A percentile compares a stretch with the other conserved stretches of the same genome.
These are phyloP conservation scores for Sinotaia quadrata DNA, from an alignment of 2,888 invertebrate genomes.

Conservation along the genomic window DNA sequence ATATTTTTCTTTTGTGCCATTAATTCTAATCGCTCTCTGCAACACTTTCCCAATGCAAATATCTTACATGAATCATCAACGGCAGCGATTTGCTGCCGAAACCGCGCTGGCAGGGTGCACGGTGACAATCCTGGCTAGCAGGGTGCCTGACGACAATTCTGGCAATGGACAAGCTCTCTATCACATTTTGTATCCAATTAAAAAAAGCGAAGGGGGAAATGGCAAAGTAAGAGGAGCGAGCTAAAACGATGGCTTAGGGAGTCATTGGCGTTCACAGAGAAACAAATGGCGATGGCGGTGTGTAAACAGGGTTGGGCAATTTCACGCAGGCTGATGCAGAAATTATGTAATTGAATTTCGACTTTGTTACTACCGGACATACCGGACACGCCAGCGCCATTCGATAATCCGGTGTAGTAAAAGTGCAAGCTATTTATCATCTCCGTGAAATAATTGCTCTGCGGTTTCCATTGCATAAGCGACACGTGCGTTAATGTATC, in stretches of 20 bases:
- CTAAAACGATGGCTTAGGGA: too few species aligned
- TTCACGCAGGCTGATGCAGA: slow-evolving; percentile 31
- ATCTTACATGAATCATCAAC: slow-evolving; percentile 29
- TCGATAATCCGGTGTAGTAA: too few species aligned
- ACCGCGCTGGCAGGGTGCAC: too few species aligned
- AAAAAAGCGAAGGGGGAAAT: neutral
- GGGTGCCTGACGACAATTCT: too few species aligned
- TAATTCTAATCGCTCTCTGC: neutral
- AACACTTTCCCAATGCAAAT: slow-evolving; percentile 24
- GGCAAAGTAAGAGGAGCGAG: slow-evolving; percentile 4
- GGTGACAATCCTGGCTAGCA: too few species aligned
- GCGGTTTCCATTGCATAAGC: too few species aligned
- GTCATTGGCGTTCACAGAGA: too few species aligned
- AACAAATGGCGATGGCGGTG: slow-evolving; percentile 3
- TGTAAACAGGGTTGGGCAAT: slow-evolving; percentile 20
- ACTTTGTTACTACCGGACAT: too few species aligned
- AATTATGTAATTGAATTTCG: slow-evolving; percentile 36
- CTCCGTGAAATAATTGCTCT: too few species aligned
- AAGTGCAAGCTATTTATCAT: too few species aligned
- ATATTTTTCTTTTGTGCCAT: slow-evolving; percentile 5
- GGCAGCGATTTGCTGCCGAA: slow-evolving; percentile 15
- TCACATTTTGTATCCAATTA: slow-evolving; percentile 4
- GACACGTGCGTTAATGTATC: too few species aligned
- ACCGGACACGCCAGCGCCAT: too few species aligned
- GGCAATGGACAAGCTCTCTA: slow-evolving; percentile 17